Conservation (phyloP, 2,888 invertebrate species). For the Sclerodermus sp. region DNA sequence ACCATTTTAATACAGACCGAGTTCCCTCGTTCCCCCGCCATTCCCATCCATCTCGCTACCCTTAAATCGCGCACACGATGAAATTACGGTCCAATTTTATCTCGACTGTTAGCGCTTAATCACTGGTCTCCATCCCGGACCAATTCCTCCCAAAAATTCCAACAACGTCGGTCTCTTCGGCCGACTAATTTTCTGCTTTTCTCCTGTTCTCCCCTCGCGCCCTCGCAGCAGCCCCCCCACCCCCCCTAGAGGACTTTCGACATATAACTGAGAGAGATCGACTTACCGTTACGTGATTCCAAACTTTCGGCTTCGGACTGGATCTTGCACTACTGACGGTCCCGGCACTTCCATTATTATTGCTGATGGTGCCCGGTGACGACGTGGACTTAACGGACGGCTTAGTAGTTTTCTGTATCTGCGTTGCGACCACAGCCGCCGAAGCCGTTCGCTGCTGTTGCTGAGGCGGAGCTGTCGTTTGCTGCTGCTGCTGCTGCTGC, state of each 20-base stretch:
- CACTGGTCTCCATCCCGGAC: too few species aligned
- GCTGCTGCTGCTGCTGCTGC: slow-evolving; percentile 34
- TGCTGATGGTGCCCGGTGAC: slow-evolving; percentile 42
- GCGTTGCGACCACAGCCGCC: slow-evolving; percentile 55
- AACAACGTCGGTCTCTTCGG: too few species aligned
- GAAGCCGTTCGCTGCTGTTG: slow-evolving; percentile 47
- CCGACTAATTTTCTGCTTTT: too few species aligned
- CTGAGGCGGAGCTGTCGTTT: slow-evolving; percentile 32
- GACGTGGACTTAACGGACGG: slow-evolving; percentile 49
- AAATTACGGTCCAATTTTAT: too few species aligned
- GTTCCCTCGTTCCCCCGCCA: background rate
- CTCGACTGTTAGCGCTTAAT: too few species aligned
- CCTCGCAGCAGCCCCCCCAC: too few species aligned
- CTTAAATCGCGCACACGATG: too few species aligned
- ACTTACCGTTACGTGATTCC: slow-evolving; percentile 63
- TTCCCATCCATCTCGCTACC: background rate
- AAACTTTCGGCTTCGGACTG: slow-evolving; percentile 60
- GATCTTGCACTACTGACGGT: slow-evolving; percentile 44
- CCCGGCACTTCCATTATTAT: slow-evolving; percentile 35
- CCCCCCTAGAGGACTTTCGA: too few species aligned
- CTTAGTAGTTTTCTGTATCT: slow-evolving; percentile 53
- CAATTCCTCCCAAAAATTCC: too few species aligned
- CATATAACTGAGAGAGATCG: background rate
- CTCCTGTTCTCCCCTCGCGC: too few species aligned
- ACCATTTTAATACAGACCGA: slow-evolving; percentile 3